Evolutionary conservation across 2,888 invertebrate genomes (phyloP), one percentile per base, ranked within the genome.

Genomic region (Neoscelio sp.): DNA sequence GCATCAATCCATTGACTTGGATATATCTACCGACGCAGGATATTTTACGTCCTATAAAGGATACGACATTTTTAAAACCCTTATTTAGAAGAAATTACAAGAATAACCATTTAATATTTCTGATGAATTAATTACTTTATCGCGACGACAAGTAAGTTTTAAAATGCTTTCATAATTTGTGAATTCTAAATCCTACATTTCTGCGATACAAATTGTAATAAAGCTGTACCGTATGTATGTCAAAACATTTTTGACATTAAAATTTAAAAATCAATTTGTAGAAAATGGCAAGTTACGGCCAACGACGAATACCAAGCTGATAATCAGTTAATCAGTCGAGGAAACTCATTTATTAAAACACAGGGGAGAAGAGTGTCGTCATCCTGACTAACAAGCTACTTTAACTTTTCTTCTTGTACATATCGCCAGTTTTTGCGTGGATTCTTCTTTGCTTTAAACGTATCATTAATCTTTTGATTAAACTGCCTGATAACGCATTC

Each of bases 1-100:
- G 80, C 48, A 74, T 64, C 85, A 80, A 81, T 89, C 82, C 85
- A 88, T 89, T 87, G 88, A 85, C 80, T 83, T 86, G 85, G 86
- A 88, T 88, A 84, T 86, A 82, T 83, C 15, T 17, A 2, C 26
- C 8, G 40, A 17, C 26, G 13, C n/a, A 17, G 2, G 17, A 20
- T 12, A 12, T 23, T 18, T 20, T 8, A 18, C n/a, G 18, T 12
- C 35, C 44, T 17, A 10, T 10, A 13, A 5, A 15, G 7, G 7
- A 12, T 28, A 46, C 20, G 1, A 10, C 23, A 5, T 30, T 15
- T 15, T 30, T 17, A 5, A 33, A 48, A 48, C 6, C 23, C 3
- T 23, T 6, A 23, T 23, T 6, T 6, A 23, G 23, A 23, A 4
- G 6, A 23, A 23, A 23, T 3, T 6, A 23, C 6, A 6, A 3